Conservation (phyloP, 2,888 invertebrate species). For the Vesta saturnalis region DNA sequence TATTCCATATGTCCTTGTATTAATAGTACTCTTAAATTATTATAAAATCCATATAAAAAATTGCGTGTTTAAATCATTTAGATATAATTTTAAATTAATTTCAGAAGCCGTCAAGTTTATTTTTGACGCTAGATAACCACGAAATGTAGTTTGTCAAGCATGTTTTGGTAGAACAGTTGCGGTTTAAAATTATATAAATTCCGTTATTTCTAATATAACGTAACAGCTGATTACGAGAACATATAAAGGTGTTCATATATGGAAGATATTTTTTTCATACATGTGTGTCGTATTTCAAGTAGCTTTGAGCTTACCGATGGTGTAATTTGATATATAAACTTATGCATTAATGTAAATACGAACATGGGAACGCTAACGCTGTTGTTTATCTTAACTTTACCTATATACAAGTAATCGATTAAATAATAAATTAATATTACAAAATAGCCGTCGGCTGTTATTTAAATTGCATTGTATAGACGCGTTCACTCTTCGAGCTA, state of each 20-base stretch:
- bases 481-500: not conserved
- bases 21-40: too few species aligned
- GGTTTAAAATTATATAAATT: slow-evolving; percentile 15
- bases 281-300: slow-evolving; percentile 29
- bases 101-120: too few species aligned
- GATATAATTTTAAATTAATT: too few species aligned
- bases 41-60: too few species aligned
- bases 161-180: not conserved
- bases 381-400: slow-evolving; percentile 39
- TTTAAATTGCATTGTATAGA: not conserved
- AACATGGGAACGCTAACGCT: slow-evolving; percentile 32
- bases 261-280: slow-evolving; percentile 4
- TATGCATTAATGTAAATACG: slow-evolving; percentile 23
- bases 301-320: slow-evolving; percentile 20
- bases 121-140: too few species aligned
- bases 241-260: not conserved
- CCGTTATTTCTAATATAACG: slow-evolving; percentile 15
- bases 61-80: too few species aligned
- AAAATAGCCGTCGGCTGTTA: slow-evolving; percentile 30
- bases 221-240: slow-evolving; percentile 20
- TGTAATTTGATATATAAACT: slow-evolving; percentile 27
- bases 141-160: not conserved
- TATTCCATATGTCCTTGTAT: too few species aligned
- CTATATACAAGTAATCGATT: slow-evolving; percentile 36
- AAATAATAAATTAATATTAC: slow-evolving; percentile 37